A percentile compares a stretch with the other conserved stretches of the same genome.
phyloP scores from a whole-genome alignment of 2,888 invertebrate species.

The Chymomyza fuscimana region DNA sequence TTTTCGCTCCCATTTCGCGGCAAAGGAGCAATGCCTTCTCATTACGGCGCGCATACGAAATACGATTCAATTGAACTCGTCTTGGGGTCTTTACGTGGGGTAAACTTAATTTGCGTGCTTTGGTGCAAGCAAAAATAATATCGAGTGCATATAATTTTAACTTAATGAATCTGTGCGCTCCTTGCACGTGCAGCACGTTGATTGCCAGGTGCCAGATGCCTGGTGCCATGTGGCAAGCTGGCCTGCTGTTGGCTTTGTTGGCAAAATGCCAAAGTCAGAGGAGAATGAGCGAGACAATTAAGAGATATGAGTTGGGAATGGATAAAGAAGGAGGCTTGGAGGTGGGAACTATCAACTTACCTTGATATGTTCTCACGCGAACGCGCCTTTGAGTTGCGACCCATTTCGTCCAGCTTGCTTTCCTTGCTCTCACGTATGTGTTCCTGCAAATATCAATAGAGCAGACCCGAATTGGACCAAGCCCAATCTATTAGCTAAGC shows the following conservation, averaged over 20 bases:
- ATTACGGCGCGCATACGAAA: conserved; percentile 8
- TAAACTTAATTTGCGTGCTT: conserved; percentile 24
- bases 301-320: background rate
- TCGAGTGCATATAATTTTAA: conserved; percentile 21
- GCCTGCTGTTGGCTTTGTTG: background rate
- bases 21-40: background rate
- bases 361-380: conserved; percentile 79
- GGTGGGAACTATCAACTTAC: conserved; percentile 33
- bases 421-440: conserved; percentile 90
- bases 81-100: background rate
- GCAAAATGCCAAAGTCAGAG: background rate
- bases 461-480: conserved; percentile 36
- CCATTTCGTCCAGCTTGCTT: conserved; percentile 87
- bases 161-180: conserved; percentile 29
- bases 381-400: conserved; percentile 79
- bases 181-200: background rate
- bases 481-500: conserved; percentile 29
- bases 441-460: conserved; percentile 81
- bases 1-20: background rate
- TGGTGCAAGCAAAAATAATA: conserved; percentile 12
- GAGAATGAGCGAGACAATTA: background rate
- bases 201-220: background rate
- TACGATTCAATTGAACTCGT: background rate
- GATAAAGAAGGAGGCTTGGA: background rate
- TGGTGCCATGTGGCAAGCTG: background rate